phyloP scores from a whole-genome alignment of 2,113 vertebrate species.

The human region DNA sequence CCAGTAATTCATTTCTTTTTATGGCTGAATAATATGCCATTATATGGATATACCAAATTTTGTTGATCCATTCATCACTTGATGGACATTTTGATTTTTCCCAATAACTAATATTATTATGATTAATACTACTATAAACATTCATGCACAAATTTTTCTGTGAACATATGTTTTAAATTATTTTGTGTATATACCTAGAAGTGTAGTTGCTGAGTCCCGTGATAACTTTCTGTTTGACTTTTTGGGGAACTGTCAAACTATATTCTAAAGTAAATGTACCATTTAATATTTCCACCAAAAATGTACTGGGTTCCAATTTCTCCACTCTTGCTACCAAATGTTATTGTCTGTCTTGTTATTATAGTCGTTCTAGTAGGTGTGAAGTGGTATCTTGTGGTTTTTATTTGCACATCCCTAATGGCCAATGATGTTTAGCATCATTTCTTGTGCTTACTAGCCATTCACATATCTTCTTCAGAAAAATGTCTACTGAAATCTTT shows the following conservation, averaged over 20 bases:
- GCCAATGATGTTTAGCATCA: background rate
- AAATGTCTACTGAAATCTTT: background rate
- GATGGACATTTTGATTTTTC: background rate
- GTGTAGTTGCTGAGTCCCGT: background rate
- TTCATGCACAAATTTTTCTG: background rate
- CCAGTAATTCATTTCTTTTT: background rate
- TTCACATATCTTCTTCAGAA: background rate
- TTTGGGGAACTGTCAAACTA: background rate
- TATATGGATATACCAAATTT: background rate
- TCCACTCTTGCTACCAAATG: background rate
- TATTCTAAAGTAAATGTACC: background rate
- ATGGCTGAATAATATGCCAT: background rate
- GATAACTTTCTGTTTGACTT: background rate
- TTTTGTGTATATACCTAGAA: background rate
- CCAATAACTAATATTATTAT: background rate
- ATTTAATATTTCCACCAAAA: background rate
- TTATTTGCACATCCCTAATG: background rate
- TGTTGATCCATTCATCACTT: background rate
- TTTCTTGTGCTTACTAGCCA: background rate
- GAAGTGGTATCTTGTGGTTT: background rate
- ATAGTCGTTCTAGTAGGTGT: background rate
- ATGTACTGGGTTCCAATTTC: background rate
- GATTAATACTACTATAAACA: background rate
- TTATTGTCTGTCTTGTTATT: background rate
- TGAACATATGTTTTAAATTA: background rate